A percentile compares a stretch with the other conserved stretches of the same genome.
Conservation (phyloP, 2,113 vertebrate species). For the Neoarius graeffei region DNA sequence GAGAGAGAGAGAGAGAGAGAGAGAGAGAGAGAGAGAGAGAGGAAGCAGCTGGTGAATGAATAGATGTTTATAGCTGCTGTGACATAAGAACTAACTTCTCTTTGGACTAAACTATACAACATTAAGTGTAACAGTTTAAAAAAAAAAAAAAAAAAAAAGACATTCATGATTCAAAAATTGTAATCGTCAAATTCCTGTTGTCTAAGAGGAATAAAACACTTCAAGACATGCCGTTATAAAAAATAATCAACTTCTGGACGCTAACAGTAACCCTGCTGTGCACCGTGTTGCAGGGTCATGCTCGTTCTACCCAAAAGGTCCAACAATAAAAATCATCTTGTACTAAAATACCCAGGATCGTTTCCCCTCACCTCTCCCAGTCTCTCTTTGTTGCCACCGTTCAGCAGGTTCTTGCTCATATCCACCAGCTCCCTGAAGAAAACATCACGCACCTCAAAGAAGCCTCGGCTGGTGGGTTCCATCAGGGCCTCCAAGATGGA, state of each 20-base stretch:
- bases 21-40: too few relatives aligned
- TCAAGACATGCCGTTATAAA: background rate
- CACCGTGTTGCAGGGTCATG: background rate
- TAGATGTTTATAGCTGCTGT: background rate
- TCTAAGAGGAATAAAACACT: background rate
- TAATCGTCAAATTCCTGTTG: background rate
- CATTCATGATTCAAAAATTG: too few relatives aligned
- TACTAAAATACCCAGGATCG: background rate
- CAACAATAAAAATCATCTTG: background rate
- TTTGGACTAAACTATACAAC: background rate
- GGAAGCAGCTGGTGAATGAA: too few relatives aligned
- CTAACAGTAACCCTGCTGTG: background rate
- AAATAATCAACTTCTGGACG: background rate
- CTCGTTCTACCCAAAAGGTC: background rate
- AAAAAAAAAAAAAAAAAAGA: too few relatives aligned
- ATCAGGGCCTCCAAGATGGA: slow-evolving; percentile 97
- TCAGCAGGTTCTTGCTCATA: slow-evolving; percentile 91
- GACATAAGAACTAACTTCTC: background rate
- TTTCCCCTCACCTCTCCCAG: slow-evolving; percentile 83
- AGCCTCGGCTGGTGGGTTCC: slow-evolving; percentile 94
- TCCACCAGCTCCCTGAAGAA: slow-evolving; percentile 94
- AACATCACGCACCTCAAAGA: slow-evolving; percentile 87
- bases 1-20: too few relatives aligned
- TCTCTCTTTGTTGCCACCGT: slow-evolving; percentile 83
- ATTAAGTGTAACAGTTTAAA: background rate